Conservation (phyloP, 1,140 invertebrate genomes). For the Pomacea maculata region DNA sequence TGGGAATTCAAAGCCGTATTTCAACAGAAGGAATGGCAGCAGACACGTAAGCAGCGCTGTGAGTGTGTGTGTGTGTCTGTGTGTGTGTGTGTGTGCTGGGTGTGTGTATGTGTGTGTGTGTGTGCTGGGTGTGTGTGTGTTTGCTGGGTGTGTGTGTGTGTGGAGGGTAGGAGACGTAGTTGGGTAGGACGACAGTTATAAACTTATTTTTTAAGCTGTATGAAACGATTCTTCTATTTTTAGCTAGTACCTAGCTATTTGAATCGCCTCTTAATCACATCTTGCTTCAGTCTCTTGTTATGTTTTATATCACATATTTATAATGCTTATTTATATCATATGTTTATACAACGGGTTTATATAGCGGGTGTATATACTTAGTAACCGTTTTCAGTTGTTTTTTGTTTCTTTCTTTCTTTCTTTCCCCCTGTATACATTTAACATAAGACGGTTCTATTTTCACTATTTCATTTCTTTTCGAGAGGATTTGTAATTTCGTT, state of each 20-base stretch:
- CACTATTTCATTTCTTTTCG: neutral
- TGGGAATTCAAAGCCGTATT: too few relatives aligned
- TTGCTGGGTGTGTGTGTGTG: neutral
- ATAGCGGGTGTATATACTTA: neutral
- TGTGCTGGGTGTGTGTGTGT: neutral
- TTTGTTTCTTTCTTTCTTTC: neutral
- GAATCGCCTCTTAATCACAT: neutral
- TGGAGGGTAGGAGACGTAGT: neutral
- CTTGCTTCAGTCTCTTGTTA: neutral
- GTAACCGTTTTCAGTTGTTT: neutral
- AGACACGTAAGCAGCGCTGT: neutral
- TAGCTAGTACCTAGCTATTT: neutral
- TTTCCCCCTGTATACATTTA: neutral
- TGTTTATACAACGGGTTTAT: neutral
- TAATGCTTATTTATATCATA: neutral
- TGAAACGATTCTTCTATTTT: neutral
- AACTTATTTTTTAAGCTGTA: neutral
- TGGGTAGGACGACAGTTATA: neutral
- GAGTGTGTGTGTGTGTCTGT: neutral
- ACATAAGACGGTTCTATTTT: neutral
- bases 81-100: neutral
- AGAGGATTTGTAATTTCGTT: neutral
- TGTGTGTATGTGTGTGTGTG: constrained; percentile 12
- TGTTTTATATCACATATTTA: neutral
- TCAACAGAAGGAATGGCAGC: too few relatives aligned